phyloP scores from a whole-genome alignment of 2,888 invertebrate genomes.

The Nesidiocoris tenuis region DNA sequence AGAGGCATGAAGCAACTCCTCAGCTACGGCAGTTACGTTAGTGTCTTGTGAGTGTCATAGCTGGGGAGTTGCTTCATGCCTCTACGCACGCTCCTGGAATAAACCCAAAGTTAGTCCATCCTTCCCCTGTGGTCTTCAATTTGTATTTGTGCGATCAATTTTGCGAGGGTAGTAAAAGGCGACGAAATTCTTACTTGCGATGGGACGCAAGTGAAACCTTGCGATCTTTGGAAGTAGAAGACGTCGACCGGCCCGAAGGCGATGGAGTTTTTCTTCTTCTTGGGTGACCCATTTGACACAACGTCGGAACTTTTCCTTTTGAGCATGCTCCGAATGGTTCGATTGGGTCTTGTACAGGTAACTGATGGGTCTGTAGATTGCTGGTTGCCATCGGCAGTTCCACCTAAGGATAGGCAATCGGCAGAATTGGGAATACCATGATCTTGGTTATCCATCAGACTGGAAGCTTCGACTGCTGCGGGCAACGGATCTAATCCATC shows the following conservation, averaged over 20 bases:
- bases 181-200: slow-evolving; percentile 58
- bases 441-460: not conserved
- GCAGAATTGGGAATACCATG: not conserved
- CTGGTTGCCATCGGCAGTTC: not conserved
- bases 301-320: slow-evolving; percentile 15
- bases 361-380: not conserved
- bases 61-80: too few species aligned
- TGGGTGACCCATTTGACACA: slow-evolving; percentile 32
- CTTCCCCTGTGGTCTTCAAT: too few species aligned
- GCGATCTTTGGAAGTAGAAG: slow-evolving; percentile 89
- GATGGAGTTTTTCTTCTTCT: slow-evolving; percentile 75
- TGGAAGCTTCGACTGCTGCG: not conserved
- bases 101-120: too few species aligned
- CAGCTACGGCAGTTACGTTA: too few species aligned
- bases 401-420: not conserved
- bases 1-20: too few species aligned
- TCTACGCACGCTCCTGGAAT: too few species aligned
- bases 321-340: slow-evolving; percentile 13
- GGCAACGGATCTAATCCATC: not conserved
- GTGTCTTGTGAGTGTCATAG: too few species aligned
- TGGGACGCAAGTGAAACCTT: slow-evolving; percentile 89
- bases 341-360: not conserved
- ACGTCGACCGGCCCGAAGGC: slow-evolving; percentile 90
- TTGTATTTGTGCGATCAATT: too few species aligned
- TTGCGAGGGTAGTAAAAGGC: too few species aligned